phyloP scores from a whole-genome alignment of 2,888 invertebrate genomes.

The Bugulina stolonifera region DNA sequence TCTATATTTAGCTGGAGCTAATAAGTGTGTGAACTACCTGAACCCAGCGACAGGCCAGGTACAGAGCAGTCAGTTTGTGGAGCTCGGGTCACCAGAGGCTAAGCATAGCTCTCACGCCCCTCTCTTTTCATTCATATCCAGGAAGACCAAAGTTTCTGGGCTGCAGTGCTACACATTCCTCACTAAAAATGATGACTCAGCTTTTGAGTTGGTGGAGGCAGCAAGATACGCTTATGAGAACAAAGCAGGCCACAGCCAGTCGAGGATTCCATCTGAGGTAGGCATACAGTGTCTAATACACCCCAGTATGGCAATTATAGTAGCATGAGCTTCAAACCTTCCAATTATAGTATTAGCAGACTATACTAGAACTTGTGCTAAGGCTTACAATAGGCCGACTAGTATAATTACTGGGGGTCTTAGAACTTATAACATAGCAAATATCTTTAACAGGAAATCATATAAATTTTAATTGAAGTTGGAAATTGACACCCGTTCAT shows the following conservation, averaged over 20 bases:
- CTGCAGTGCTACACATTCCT: conserved; percentile 9
- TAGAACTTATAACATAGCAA: too few relatives aligned
- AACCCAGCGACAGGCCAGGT: conserved; percentile 2
- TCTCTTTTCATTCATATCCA: conserved; percentile 19
- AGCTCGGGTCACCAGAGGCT: neutral
- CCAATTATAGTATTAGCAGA: too few relatives aligned
- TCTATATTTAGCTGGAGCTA: conserved; percentile 11
- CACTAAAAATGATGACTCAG: conserved; percentile 14
- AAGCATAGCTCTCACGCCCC: conserved; percentile 19
- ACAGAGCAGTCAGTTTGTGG: neutral
- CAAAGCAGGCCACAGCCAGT: neutral
- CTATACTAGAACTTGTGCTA: too few relatives aligned
- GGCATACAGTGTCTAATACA: too few relatives aligned
- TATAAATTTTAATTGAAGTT: too few relatives aligned
- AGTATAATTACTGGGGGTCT: too few relatives aligned
- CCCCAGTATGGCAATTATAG: too few relatives aligned
- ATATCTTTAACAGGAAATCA: too few relatives aligned
- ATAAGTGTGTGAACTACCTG: conserved; percentile 18
- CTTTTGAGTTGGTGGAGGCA: conserved; percentile 17
- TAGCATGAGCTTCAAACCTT: too few relatives aligned
- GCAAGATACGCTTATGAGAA: neutral
- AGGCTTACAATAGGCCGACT: too few relatives aligned
- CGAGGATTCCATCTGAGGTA: conserved; percentile 21
- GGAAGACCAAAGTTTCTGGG: neutral
- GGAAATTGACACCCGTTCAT: too few relatives aligned